A percentile compares a stretch with the other conserved stretches of the same genome.
These are phyloP conservation scores for Scomber scombrus DNA, from an alignment of 2,113 vertebrate genomes.

Conservation along the genomic window DNA sequence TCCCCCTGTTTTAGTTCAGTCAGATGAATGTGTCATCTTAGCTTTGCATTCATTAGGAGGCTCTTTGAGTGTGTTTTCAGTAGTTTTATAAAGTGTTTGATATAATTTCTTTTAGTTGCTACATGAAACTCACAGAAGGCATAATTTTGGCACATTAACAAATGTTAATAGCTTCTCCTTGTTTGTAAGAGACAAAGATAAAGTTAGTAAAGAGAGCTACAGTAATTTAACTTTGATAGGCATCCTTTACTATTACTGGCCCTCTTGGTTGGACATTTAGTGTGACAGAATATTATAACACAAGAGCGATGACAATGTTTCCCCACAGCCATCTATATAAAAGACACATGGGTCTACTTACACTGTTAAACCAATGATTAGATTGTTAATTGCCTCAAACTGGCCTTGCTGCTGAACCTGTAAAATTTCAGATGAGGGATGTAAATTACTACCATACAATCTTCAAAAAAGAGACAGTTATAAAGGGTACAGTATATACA, in stretches of 20 bases:
- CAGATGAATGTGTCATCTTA: slow-evolving; percentile 62
- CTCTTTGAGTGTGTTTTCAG: slow-evolving; percentile 15
- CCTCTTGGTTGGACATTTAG: slow-evolving; percentile 42
- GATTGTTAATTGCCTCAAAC: slow-evolving; percentile 13
- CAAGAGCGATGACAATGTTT: slow-evolving; percentile 17
- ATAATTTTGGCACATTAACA: slow-evolving; percentile 22
- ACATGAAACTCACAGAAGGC: slow-evolving; percentile 16
- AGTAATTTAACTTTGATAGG: slow-evolving; percentile 38
- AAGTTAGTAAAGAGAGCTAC: background rate
- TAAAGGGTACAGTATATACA: background rate
- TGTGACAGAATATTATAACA: slow-evolving; percentile 12
- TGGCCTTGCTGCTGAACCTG: background rate
- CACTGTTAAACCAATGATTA: background rate
- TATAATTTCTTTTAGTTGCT: background rate
- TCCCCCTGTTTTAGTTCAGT: slow-evolving; percentile 22
- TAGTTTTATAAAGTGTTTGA: background rate
- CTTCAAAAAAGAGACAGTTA: background rate
- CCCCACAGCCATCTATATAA: slow-evolving; percentile 9
- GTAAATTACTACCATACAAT: background rate
- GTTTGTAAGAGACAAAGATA: background rate
- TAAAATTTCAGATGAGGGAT: background rate
- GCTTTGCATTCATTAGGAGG: slow-evolving; percentile 51
- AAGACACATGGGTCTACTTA: background rate
- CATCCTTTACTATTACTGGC: slow-evolving; percentile 13
- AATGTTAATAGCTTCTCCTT: background rate